Evolutionary conservation across 2,888 invertebrate species (phyloP).

Genomic region (Limnephilus rhombicus): DNA sequence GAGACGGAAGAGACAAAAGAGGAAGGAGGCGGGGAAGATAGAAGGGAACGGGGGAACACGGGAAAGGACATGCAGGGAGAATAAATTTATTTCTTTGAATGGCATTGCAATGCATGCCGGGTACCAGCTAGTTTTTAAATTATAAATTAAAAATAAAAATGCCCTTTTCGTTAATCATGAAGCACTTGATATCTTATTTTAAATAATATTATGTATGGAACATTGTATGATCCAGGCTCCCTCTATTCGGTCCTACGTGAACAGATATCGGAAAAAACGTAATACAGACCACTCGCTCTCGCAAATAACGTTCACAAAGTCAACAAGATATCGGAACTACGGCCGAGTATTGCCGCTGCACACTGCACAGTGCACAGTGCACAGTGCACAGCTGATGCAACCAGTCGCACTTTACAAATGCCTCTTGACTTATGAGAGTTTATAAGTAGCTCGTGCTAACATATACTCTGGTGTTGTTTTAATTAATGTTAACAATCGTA

Average conservation of each 20-base stretch:
- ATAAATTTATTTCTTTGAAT: too few species aligned
- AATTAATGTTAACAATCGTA: too few species aligned
- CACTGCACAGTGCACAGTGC: too few species aligned
- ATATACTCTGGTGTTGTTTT: background rate
- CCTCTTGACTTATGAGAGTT: background rate
- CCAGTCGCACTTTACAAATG: background rate
- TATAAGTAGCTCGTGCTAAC: background rate
- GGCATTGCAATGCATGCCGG: too few species aligned
- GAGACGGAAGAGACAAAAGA: too few species aligned
- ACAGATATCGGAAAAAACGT: background rate
- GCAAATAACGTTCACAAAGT: background rate
- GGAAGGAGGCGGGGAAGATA: too few species aligned
- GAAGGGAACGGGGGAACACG: too few species aligned
- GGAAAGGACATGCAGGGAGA: too few species aligned
- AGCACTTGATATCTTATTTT: background rate
- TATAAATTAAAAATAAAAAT: too few species aligned
- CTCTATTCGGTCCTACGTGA: background rate
- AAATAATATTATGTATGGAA: background rate
- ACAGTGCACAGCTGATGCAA: background rate
- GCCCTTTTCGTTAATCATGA: too few species aligned
- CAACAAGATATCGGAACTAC: background rate
- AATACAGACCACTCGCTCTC: background rate
- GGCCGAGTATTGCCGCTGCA: too few species aligned
- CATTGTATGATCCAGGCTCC: background rate
- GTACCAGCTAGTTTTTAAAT: too few species aligned